Evolutionary conservation across 2,888 invertebrate species (phyloP).

Genomic region (Apantesis nais): DNA sequence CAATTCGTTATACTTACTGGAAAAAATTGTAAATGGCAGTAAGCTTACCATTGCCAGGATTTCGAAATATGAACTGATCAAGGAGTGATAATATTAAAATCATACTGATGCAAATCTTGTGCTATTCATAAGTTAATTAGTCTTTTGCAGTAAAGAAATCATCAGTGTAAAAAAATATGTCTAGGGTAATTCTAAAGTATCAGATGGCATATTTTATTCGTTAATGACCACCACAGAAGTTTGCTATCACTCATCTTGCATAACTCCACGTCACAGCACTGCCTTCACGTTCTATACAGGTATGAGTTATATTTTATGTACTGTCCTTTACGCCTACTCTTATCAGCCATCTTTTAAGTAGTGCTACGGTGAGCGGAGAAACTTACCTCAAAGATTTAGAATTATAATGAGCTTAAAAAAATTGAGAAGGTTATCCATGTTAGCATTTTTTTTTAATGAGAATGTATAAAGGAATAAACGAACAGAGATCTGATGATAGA

Average conservation of each 20-base stretch:
- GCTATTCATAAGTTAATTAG: too few relatives aligned
- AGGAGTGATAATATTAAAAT: too few relatives aligned
- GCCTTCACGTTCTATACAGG: constrained; percentile 19
- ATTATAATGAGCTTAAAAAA: not conserved
- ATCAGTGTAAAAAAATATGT: not conserved
- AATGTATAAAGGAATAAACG: not conserved
- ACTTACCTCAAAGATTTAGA: not conserved
- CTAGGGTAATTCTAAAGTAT: constrained; percentile 5
- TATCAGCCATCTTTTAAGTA: constrained; percentile 39
- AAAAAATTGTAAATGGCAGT: not conserved
- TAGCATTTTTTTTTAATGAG: not conserved
- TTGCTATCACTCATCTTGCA: constrained; percentile 39
- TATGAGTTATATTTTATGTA: constrained; percentile 41
- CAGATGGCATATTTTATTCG: constrained; percentile 6
- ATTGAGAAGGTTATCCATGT: not conserved
- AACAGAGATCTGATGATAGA: not conserved
- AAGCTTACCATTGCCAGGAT: not conserved
- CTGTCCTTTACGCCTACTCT: constrained; percentile 37
- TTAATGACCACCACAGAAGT: constrained; percentile 13
- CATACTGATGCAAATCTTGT: too few relatives aligned
- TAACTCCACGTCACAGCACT: constrained; percentile 44
- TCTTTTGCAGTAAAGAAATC: not conserved
- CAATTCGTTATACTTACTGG: too few relatives aligned
- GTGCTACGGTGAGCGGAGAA: constrained; percentile 1
- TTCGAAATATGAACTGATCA: not conserved